Percentiles rank a stretch among this genome's conserved stretches.
phyloP scores from a whole-genome alignment of 2,888 invertebrate species.

The Erebia ligea region DNA sequence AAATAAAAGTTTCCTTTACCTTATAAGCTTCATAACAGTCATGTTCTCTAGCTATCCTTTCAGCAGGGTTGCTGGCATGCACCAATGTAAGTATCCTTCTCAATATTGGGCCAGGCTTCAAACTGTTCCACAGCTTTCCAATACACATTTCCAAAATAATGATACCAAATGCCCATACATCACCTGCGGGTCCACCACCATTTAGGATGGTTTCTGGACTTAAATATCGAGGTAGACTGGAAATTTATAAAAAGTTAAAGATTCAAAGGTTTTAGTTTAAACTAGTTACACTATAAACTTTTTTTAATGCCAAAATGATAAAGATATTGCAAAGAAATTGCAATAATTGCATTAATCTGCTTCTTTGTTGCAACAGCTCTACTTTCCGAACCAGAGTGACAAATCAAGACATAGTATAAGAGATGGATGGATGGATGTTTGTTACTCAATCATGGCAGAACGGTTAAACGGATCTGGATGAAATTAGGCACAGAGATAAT shows the following conservation, averaged over 20 bases:
- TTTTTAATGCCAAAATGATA: too few relatives aligned
- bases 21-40: slow-evolving; percentile 86
- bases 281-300: too few relatives aligned
- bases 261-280: too few relatives aligned
- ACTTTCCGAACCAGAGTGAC: too few relatives aligned
- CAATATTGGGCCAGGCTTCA: slow-evolving; percentile 89
- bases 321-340: too few relatives aligned
- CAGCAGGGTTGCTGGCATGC: slow-evolving; percentile 78
- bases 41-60: slow-evolving; percentile 91
- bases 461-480: too few relatives aligned
- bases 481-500: too few relatives aligned
- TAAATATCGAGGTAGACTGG: slow-evolving; percentile 89
- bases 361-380: too few relatives aligned
- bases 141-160: slow-evolving; percentile 91
- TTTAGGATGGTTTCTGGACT: slow-evolving; percentile 92
- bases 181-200: slow-evolving; percentile 89
- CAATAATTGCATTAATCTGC: too few relatives aligned
- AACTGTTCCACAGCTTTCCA: slow-evolving; percentile 87
- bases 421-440: too few relatives aligned
- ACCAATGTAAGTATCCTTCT: slow-evolving; percentile 89
- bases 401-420: too few relatives aligned
- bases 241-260: slow-evolving; percentile 45
- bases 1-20: slow-evolving; percentile 59
- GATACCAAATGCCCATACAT: slow-evolving; percentile 98
- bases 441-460: too few relatives aligned